phyloP scores from a whole-genome alignment of 2,113 vertebrate genomes.

The Otis tarda region DNA sequence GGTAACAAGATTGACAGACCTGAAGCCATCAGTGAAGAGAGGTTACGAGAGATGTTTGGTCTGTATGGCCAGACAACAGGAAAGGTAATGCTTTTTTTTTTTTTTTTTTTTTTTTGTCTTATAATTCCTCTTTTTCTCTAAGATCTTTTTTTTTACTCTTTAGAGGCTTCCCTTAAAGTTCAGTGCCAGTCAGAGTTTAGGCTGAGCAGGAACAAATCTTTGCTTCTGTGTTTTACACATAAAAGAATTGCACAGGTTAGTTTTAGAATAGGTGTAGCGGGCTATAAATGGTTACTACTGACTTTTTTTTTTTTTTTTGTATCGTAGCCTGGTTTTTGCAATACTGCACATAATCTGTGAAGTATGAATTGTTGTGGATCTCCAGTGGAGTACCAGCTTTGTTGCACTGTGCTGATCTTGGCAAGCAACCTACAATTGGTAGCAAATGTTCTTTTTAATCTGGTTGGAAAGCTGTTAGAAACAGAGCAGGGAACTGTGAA shows the following conservation, averaged over 20 bases:
- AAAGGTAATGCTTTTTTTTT: slow-evolving; percentile 79
- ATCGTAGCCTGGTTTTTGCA: background rate
- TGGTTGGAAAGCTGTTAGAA: background rate
- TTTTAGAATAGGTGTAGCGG: background rate
- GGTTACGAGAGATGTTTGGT: slow-evolving; percentile 88
- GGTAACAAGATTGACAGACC: slow-evolving; percentile 98
- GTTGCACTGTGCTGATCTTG: background rate
- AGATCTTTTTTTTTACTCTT: too few species aligned
- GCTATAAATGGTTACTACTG: background rate
- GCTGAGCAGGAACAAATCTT: background rate
- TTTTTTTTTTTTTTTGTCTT: background rate
- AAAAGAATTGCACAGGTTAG: background rate
- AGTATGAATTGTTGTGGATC: background rate
- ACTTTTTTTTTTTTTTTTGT: background rate
- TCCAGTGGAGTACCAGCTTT: background rate
- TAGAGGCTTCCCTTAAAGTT: background rate
- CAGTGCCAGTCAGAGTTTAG: background rate
- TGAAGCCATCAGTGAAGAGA: slow-evolving; percentile 96
- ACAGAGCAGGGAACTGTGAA: background rate
- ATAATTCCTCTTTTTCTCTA: background rate
- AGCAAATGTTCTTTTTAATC: background rate
- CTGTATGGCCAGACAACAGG: slow-evolving; percentile 96
- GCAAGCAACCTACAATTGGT: background rate
- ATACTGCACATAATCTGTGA: rapidly evolving
- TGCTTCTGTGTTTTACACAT: background rate